Base-by-base conservation (phyloP, 2,888 invertebrate species). In the Heliothis peltigera region DNA sequence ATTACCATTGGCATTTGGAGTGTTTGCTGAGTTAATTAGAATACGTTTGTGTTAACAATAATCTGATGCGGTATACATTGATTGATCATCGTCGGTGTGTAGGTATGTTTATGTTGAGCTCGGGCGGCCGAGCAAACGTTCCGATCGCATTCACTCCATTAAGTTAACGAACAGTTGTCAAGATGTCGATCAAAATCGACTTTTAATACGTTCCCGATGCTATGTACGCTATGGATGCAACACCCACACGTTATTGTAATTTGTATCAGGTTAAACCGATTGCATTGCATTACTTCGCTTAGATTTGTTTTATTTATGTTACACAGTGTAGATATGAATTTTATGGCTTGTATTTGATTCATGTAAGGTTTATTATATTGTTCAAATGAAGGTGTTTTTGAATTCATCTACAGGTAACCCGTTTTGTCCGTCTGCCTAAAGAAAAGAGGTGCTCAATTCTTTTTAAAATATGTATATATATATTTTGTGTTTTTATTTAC, bases 111-210 rank as follows among this genome's bases (percentile, higher is more conserved):
- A 82, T 84, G 78, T 79, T 69, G 67, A 73, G 74, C 70, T 77
- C 75, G 77, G 83, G 77, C 82, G 84, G 82, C 67, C 77, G 75
- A 73, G 81, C 83, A 92, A 91, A 92, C 87, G 89, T 84, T 85
- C 87, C 85, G 86, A 84, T 81, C 84, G 85, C 88, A 83, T 84
- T 87, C 90, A 87, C 88, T 92, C 93, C 92, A 94, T 95, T 94
- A 94, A 91, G 85, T 93, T 94, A 93, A 95, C 93, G 93, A 93
- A 93, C 91, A 89, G 92, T 93, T 93, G 94, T 94, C 94, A 90
- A 93, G 92, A 93, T 91, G 94, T 94, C 94, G 91, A 93, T 95
- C 94, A 94, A 90, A 90, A 89, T 90, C 91, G 89, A 87, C 88
- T 90, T 91, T 91, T 91, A 91, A 91, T 91, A 89, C 92, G 87